Evolutionary conservation across 2,113 vertebrate genomes (phyloP).

Genomic region (Oryzias woworae): DNA sequence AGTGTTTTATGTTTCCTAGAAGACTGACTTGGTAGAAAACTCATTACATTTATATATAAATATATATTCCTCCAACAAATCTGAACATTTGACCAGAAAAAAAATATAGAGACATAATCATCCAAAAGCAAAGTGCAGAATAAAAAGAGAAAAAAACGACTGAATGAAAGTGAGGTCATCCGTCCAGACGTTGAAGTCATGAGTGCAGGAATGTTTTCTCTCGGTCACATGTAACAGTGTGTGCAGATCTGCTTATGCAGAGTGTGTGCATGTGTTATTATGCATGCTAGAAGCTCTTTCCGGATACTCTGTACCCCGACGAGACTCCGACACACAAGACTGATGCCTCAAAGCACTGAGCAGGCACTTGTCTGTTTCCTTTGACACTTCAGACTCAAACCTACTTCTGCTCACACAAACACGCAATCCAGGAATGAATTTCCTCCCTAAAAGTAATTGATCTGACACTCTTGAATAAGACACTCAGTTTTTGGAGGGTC

Average conservation of each 20-base stretch:
- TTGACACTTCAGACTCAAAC: not conserved
- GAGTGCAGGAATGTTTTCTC: constrained; percentile 60
- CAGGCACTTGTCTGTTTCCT: constrained; percentile 32
- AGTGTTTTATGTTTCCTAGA: constrained; percentile 14
- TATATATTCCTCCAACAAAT: no score
- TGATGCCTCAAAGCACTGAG: not conserved
- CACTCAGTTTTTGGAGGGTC: no score
- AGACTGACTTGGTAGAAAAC: not conserved
- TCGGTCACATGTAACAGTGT: constrained; percentile 51
- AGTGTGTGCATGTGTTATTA: constrained; percentile 22
- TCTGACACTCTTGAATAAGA: no score
- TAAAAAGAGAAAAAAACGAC: constrained; percentile 3
- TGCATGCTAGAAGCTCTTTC: constrained; percentile 13
- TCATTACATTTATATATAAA: no score
- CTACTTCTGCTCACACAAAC: not conserved
- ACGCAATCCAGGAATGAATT: no score
- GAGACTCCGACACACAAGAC: not conserved
- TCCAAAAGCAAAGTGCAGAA: not conserved
- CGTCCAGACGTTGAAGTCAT: constrained; percentile 58
- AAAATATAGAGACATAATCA: not conserved
- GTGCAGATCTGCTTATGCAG: constrained; percentile 39
- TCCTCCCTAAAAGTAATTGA: no score
- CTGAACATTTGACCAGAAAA: no score
- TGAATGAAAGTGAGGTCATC: constrained; percentile 55
- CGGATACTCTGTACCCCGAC: not conserved